phyloP scores from a whole-genome alignment of 2,888 invertebrate species.

The Neoaliturus tenellus region DNA sequence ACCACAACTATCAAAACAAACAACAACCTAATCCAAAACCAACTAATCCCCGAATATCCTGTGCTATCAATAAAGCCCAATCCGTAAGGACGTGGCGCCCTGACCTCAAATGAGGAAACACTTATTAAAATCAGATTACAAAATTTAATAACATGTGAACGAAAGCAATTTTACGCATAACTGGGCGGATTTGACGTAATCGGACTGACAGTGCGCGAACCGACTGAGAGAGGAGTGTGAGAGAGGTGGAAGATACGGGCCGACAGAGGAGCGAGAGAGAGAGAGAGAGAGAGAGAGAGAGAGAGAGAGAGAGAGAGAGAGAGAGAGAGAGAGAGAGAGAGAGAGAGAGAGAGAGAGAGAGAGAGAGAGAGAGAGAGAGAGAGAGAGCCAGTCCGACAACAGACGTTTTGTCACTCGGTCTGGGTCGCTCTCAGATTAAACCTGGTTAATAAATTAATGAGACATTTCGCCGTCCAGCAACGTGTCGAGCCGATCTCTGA shows the following conservation, averaged over 20 bases:
- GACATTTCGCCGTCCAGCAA: neutral
- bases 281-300: neutral
- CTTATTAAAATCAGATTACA: slow-evolving; percentile 36
- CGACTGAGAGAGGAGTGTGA: neutral
- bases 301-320: neutral
- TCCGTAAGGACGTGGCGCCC: neutral
- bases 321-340: too few relatives aligned
- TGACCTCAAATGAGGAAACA: slow-evolving; percentile 1
- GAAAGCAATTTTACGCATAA: slow-evolving; percentile 33
- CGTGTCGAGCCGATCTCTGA: neutral
- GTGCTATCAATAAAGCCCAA: too few relatives aligned
- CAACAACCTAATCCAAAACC: too few relatives aligned
- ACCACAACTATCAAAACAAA: too few relatives aligned
- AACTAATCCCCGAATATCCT: too few relatives aligned
- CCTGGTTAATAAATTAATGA: slow-evolving; percentile 32
- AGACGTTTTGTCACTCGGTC: slow-evolving; percentile 28
- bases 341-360: too few relatives aligned
- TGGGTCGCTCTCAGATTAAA: neutral
- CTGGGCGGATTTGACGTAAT: neutral
- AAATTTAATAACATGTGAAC: slow-evolving; percentile 43
- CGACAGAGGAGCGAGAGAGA: neutral
- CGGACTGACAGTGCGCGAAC: neutral
- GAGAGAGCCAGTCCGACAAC: slow-evolving; percentile 22
- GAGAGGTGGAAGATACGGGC: neutral
- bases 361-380: neutral